Evolutionary conservation across 2,888 invertebrate genomes (phyloP).

Genomic region (Gymnocheta viridis): DNA sequence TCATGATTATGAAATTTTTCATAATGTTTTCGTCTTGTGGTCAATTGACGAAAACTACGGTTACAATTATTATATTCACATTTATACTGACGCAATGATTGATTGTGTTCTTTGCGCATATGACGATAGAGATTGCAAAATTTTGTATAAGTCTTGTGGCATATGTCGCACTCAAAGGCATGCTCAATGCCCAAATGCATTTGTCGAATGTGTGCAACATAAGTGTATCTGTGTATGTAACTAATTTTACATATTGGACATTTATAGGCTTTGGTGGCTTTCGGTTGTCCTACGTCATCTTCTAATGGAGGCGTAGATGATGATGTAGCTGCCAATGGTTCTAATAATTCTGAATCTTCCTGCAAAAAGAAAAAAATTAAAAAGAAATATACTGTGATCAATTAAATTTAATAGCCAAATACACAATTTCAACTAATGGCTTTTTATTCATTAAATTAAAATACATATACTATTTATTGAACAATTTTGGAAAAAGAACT

Average conservation of each 20-base stretch:
- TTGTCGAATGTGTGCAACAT: conserved; percentile 66
- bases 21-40: conserved; percentile 65
- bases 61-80: conserved; percentile 63
- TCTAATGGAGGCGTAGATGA: conserved; percentile 22
- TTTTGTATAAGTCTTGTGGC: conserved; percentile 67
- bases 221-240: conserved; percentile 63
- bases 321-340: conserved; percentile 20
- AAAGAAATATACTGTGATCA: too few species aligned
- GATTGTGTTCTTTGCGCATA: conserved; percentile 63
- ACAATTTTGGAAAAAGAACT: too few species aligned
- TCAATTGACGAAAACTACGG: conserved; percentile 65
- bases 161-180: conserved; percentile 66
- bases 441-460: too few species aligned
- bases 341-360: conserved; percentile 35
- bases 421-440: too few species aligned
- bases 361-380: conserved; percentile 5
- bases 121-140: conserved; percentile 67
- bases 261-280: conserved; percentile 58
- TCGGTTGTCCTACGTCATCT: conserved; percentile 44
- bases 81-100: conserved; percentile 59
- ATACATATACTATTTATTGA: too few species aligned
- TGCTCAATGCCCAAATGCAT: conserved; percentile 62
- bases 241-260: conserved; percentile 62
- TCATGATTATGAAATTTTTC: conserved; percentile 60
- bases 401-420: too few species aligned